Evolutionary conservation across 2,888 invertebrate genomes (phyloP).

Genomic region (Epistrophe grossulariae): DNA sequence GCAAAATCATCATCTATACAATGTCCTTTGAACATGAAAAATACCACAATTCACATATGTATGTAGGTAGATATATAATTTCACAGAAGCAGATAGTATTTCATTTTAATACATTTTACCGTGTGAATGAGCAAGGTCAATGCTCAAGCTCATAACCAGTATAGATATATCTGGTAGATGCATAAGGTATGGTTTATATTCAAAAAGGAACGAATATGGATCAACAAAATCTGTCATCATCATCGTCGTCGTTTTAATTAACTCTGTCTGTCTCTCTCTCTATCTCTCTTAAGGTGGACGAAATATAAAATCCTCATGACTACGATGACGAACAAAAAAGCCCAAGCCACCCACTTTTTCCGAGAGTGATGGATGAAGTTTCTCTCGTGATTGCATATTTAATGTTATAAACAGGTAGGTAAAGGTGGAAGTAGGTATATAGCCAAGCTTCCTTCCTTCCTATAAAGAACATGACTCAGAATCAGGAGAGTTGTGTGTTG

Average conservation of each 20-base stretch:
- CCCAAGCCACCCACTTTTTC: constrained; percentile 13
- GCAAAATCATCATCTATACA: no score
- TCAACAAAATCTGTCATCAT: constrained; percentile 57
- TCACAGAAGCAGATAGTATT: no score
- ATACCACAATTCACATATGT: no score
- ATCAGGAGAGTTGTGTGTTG: constrained; percentile 38
- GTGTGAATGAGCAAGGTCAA: constrained; percentile 49
- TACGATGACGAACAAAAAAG: constrained; percentile 13
- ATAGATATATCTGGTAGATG: background rate
- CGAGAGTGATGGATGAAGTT: constrained; percentile 39
- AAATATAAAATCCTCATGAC: constrained; percentile 29
- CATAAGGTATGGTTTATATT: constrained; percentile 10
- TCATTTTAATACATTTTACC: constrained; percentile 16
- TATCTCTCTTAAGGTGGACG: constrained; percentile 9
- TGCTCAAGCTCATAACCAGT: background rate
- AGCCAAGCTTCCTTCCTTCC: constrained; percentile 14
- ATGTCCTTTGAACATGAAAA: no score
- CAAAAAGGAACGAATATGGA: constrained; percentile 32
- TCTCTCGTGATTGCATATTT: constrained; percentile 64
- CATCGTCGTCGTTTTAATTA: constrained; percentile 68
- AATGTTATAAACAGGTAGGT: constrained; percentile 54
- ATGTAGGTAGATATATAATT: no score
- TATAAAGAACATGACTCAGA: constrained; percentile 51
- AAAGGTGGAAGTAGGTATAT: background rate
- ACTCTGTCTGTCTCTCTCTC: constrained; percentile 41